Base-by-base conservation (phyloP, 2,888 invertebrate genomes). In the Ochlodes sylvanus region DNA sequence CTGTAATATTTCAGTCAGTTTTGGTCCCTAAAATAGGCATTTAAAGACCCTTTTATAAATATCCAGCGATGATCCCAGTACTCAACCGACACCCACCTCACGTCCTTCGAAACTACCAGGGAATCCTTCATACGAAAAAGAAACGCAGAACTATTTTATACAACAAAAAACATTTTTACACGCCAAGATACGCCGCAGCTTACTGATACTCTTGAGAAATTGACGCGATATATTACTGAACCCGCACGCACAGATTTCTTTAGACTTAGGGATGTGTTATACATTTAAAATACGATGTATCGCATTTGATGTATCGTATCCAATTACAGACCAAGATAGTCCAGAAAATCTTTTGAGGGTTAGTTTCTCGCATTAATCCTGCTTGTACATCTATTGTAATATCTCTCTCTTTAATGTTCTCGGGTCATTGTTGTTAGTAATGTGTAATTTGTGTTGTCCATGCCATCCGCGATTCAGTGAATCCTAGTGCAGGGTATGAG, bases 121-220 rank as follows among this genome's bases (percentile, higher is more conserved):
- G 32, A n/a, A 54, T 54, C n/a, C 54, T n/a, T 27, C 32, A 54
- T 54, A 54, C 32, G 1, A n/a, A 14, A 54, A 32, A 27, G 34
- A 21, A 63, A 19, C 32, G 54, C 54, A 54, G 54, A 67, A 47
- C 66, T 67, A 67, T 67, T 61, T 61, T 67, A 52, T 67, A 67
- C 60, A 61, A 52, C 60, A 61, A 61, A 67, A 67, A 67, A 55
- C 60, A 61, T 67, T 67, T 67, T 54, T 67, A 44, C 27, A 32
- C 61, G 61, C 32, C 42, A 52, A 32, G 58, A 66, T 60, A 66
- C 54, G 19, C 15, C 19, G 21, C 54, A 42, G 60, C 66, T 60
- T n/a, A 27, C 19, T 60, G 66, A 66, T 66, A 66, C 60, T 38
- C 66, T 60, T 66, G 66, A 66, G 60, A 60, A 66, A 66, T 66